phyloP scores from a whole-genome alignment of 2,888 invertebrate genomes.

The Lycocerus yunnanus region DNA sequence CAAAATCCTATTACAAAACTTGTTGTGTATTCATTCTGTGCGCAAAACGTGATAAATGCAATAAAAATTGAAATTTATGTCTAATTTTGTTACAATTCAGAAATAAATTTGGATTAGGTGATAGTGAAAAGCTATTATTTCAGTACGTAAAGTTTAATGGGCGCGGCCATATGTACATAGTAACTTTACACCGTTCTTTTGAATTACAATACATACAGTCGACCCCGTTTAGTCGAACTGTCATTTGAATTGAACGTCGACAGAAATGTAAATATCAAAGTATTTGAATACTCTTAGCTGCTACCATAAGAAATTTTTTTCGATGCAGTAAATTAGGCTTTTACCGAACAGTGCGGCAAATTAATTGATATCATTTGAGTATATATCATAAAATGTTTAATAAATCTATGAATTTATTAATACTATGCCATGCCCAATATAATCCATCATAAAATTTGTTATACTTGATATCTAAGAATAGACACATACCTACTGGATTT shows the following conservation, averaged over 20 bases:
- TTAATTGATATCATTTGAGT: too few relatives aligned
- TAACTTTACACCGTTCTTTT: too few relatives aligned
- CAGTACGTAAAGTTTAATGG: too few relatives aligned
- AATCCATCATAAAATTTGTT: background rate
- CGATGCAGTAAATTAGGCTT: too few relatives aligned
- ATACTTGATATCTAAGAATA: background rate
- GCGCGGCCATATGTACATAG: too few relatives aligned
- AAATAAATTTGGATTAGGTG: background rate
- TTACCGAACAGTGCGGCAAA: too few relatives aligned
- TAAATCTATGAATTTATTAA: background rate
- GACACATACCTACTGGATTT: background rate
- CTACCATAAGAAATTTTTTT: too few relatives aligned
- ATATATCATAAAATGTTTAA: background rate
- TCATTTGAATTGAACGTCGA: too few relatives aligned
- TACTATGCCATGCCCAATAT: background rate
- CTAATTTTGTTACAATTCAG: background rate
- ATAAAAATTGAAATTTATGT: background rate
- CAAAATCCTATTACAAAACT: background rate
- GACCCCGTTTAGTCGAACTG: too few relatives aligned
- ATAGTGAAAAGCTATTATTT: background rate
- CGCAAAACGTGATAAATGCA: background rate
- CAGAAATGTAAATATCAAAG: too few relatives aligned
- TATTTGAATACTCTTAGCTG: too few relatives aligned
- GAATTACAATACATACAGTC: too few relatives aligned
- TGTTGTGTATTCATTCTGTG: background rate